These are phyloP conservation scores for Patiria miniata DNA, from an alignment of 35 echinoderm and acorn worm genomes.

Conservation along the genomic window DNA sequence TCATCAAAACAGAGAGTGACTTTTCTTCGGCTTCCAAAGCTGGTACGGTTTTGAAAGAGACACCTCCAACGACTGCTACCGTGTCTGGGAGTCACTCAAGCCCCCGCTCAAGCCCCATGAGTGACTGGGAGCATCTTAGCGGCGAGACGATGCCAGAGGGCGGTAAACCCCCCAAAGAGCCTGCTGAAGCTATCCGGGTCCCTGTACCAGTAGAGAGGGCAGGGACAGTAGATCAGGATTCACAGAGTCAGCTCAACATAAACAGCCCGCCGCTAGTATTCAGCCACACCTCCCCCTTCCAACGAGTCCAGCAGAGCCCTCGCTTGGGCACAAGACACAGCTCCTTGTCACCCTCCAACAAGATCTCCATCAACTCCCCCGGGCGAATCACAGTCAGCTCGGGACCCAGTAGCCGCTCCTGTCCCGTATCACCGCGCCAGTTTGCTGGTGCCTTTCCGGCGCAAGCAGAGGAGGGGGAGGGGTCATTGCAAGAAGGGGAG, in stretches of 20 bases:
- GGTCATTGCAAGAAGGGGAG: constrained; percentile 35
- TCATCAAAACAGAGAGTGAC: not conserved
- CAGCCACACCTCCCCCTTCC: constrained; percentile 69
- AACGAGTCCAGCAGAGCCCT: constrained; percentile 48
- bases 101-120: not conserved
- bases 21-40: not conserved
- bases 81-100: not conserved
- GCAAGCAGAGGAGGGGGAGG: constrained; percentile 29
- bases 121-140: constrained; percentile 39
- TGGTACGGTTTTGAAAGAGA: not conserved
- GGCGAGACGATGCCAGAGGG: not conserved
- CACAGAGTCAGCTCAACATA: not conserved
- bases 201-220: constrained; percentile 6
- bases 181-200: not conserved
- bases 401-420: constrained; percentile 29
- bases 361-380: not conserved
- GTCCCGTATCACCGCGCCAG: not conserved
- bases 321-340: constrained; percentile 16
- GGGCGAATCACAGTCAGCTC: not conserved
- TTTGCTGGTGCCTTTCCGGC: not conserved
- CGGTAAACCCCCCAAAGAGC: not conserved
- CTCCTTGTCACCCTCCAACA: constrained; percentile 30
- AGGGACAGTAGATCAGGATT: not conserved
- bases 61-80: not conserved
- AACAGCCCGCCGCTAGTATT: constrained; percentile 34